Evolutionary conservation across 2,113 vertebrate species (phyloP), one percentile per base, ranked within the genome.

Genomic region (Chloropsis hardwickii): DNA sequence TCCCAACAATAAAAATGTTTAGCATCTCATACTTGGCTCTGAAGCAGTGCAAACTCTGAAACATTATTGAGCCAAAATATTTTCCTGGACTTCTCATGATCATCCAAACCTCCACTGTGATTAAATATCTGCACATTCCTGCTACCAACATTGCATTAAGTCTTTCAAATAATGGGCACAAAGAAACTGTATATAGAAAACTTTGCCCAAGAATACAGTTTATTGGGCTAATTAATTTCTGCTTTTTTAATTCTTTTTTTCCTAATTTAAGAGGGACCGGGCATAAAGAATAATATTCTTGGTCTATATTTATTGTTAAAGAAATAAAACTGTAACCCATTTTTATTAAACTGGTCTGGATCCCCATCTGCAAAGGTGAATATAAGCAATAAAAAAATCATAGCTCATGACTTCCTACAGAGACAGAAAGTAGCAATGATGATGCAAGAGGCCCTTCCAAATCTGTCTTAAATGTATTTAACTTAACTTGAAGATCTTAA

Each of bases 221-320:
- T 91, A 88, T 92, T 90, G 8, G 84, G 70, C 92, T 87, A 95
- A 35, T 92, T 96, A 92, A 90, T 95, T 96, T 92, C 47, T 91
- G 91, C 18, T 6, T 90, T 85, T 88, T 94, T 23, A 60, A 39
- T 51, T 73, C 5, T 83, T 95, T 81, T 53, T 69, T 86, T 56
- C 70, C 67, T 94, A 94, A 91, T 94, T 95, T 95, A 95, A 96
- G 80, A 66, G 23, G 50, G 37, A 93, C 11, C 47, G 88, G 82
- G 25, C 81, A 94, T 78, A 93, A 92, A 94, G 62, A 79, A 79
- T 33, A 90, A 69, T 81, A 82, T 94, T 93, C 40, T 96, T 83
- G 42, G 42, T 78, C 14, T 61, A 1, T 33, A 25, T 12, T 27
- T 86, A 81, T 80, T 86, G 8, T 33, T 81, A 31, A 20, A 84